A percentile compares a stretch with the other conserved stretches of the same genome.
Conservation (phyloP, 2,113 vertebrate genomes). For the Carassius gibelio region DNA sequence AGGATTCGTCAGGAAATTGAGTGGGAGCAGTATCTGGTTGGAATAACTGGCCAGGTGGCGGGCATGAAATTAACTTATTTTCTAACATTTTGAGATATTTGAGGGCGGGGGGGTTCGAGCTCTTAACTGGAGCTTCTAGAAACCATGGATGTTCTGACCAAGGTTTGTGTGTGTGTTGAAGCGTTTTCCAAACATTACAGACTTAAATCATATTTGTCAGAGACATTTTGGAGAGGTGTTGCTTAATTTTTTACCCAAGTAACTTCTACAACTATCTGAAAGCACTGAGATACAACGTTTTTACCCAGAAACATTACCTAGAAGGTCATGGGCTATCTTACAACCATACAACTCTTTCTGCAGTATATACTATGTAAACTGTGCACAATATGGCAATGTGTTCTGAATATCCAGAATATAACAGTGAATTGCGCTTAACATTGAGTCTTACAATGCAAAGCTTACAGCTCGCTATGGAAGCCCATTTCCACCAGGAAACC, state of each 20-base stretch:
- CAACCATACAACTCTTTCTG: background rate
- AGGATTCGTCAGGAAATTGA: slow-evolving; percentile 10
- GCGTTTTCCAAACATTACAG: background rate
- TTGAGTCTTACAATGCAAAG: background rate
- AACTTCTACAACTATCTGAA: background rate
- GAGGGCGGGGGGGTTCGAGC: background rate
- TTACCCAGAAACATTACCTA: background rate
- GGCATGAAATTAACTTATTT: background rate
- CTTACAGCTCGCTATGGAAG: too few relatives aligned
- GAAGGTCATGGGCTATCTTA: background rate
- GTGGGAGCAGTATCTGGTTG: background rate
- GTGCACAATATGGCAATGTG: background rate
- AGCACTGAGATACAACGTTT: background rate
- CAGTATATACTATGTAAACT: background rate
- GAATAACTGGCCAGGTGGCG: slow-evolving; percentile 1
- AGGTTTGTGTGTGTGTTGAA: background rate
- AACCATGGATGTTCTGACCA: background rate
- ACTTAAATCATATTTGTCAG: background rate
- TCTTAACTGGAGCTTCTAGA: background rate
- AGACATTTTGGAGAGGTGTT: background rate
- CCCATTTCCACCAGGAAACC: too few relatives aligned
- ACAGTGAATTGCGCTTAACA: background rate
- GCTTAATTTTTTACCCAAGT: background rate
- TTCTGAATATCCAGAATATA: background rate
- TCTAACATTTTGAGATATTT: background rate